Evolutionary conservation across 2,113 vertebrate genomes (phyloP).

Genomic region (Misgurnus anguillicaudatus): DNA sequence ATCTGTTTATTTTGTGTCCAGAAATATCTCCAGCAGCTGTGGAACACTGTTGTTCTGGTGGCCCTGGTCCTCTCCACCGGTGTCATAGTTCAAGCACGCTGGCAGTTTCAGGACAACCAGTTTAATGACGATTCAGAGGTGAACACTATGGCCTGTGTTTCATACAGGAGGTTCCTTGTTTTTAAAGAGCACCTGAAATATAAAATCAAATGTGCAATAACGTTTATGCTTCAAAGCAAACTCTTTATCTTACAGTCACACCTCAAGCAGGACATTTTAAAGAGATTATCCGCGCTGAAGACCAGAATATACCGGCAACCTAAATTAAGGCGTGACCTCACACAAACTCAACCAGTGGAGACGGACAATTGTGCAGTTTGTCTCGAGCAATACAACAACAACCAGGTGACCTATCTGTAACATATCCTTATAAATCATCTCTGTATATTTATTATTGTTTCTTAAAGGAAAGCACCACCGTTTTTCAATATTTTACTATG

Average conservation of each 20-base stretch:
- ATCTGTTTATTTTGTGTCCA: conserved; percentile 54
- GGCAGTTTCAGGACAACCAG: conserved; percentile 80
- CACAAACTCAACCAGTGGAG: conserved; percentile 59
- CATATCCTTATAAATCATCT: not conserved
- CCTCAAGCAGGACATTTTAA: conserved; percentile 82
- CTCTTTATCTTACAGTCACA: conserved; percentile 67
- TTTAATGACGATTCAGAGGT: conserved; percentile 78
- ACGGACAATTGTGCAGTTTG: conserved; percentile 88
- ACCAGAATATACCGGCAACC: conserved; percentile 81
- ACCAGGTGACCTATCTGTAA: conserved; percentile 77
- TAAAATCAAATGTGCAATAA: no score
- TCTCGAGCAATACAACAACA: conserved; percentile 88
- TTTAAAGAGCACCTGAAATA: no score
- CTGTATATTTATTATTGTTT: not conserved
- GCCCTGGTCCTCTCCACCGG: conserved; percentile 89
- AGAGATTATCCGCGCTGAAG: conserved; percentile 77
- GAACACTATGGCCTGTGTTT: not conserved
- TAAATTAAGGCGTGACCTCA: conserved; percentile 63
- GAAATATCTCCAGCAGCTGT: conserved; percentile 95
- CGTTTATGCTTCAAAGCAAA: no score
- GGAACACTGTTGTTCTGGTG: conserved; percentile 91
- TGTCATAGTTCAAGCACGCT: conserved; percentile 88
- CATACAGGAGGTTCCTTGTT: no score
- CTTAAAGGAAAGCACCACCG: not conserved
- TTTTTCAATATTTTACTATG: not conserved